Conservation (phyloP, 1,140 invertebrate species). For the Rhysida immarginata region DNA sequence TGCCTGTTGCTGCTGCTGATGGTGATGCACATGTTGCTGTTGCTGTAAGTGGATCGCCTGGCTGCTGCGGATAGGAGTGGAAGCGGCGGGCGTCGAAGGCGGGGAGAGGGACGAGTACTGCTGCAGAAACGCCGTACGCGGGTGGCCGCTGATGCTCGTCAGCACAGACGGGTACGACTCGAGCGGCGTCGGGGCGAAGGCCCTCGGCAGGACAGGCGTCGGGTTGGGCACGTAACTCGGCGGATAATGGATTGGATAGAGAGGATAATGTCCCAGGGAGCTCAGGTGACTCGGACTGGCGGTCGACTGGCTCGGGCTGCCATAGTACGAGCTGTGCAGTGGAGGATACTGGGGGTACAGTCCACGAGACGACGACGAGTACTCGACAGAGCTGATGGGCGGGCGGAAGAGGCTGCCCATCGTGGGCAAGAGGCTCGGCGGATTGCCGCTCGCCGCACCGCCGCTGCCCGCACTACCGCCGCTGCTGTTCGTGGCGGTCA, state of each 20-base stretch:
- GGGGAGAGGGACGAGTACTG: background rate
- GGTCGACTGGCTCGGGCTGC: background rate
- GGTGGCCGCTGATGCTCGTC: background rate
- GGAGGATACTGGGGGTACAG: slow-evolving; percentile 9
- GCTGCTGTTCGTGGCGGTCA: slow-evolving; percentile 8
- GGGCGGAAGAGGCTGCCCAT: slow-evolving; percentile 9
- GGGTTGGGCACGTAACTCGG: background rate
- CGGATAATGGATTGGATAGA: slow-evolving; percentile 6
- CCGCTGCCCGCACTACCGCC: no score
- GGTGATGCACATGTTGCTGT: background rate
- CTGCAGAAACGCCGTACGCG: background rate
- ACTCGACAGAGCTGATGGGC: slow-evolving; percentile 2
- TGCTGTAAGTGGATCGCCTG: background rate
- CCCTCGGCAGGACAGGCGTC: background rate
- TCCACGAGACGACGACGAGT: background rate
- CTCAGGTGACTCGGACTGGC: background rate
- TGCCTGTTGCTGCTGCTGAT: background rate
- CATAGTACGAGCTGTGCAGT: background rate
- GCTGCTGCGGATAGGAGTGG: background rate
- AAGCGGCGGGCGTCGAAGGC: background rate
- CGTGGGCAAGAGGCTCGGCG: background rate
- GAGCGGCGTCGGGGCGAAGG: background rate
- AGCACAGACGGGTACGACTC: background rate
- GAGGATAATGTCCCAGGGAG: slow-evolving; percentile 3
- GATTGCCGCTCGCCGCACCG: background rate